Percentiles rank a stretch among this genome's conserved stretches.
Conservation (phyloP, 2,888 invertebrate species). For the Watsonalla binaria region DNA sequence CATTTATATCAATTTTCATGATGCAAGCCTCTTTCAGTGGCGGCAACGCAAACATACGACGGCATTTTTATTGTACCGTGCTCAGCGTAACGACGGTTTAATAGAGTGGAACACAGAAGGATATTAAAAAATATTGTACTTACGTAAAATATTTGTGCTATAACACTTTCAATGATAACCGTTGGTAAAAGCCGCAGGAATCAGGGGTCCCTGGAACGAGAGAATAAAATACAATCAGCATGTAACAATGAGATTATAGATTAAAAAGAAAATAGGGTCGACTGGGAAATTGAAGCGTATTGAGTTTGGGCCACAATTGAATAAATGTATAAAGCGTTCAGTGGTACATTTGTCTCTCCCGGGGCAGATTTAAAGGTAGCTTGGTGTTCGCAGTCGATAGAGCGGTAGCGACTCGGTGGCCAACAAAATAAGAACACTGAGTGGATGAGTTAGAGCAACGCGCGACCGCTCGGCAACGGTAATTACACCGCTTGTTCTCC, state of each 20-base stretch:
- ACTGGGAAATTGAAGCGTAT: slow-evolving; percentile 34
- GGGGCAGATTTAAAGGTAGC: slow-evolving; percentile 75
- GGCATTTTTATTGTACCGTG: slow-evolving; percentile 43
- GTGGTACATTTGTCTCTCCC: slow-evolving; percentile 63
- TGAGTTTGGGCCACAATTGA: slow-evolving; percentile 55
- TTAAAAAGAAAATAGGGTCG: slow-evolving; percentile 10
- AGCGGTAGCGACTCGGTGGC: slow-evolving; percentile 64
- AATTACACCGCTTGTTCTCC: slow-evolving; percentile 80
- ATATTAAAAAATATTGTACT: slow-evolving; percentile 58
- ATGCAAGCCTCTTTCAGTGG: slow-evolving; percentile 42
- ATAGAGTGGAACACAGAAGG: slow-evolving; percentile 47
- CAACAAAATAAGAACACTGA: slow-evolving; percentile 75
- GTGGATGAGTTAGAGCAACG: slow-evolving; percentile 75
- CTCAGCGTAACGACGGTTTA: slow-evolving; percentile 58
- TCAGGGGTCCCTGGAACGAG: slow-evolving; percentile 93
- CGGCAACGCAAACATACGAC: slow-evolving; percentile 43
- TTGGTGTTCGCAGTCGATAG: slow-evolving; percentile 69
- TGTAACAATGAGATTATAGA: neutral
- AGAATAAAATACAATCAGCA: slow-evolving; percentile 18
- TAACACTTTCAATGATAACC: slow-evolving; percentile 94
- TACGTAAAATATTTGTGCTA: slow-evolving; percentile 77
- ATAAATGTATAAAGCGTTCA: slow-evolving; percentile 63
- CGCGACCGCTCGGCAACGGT: slow-evolving; percentile 75
- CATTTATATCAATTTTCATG: slow-evolving; percentile 42
- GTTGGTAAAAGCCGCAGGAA: slow-evolving; percentile 99